Percentiles rank a stretch among this genome's conserved stretches.
phyloP scores from a whole-genome alignment of 1,140 invertebrate species.

The Polypedilum vanderplanki region DNA sequence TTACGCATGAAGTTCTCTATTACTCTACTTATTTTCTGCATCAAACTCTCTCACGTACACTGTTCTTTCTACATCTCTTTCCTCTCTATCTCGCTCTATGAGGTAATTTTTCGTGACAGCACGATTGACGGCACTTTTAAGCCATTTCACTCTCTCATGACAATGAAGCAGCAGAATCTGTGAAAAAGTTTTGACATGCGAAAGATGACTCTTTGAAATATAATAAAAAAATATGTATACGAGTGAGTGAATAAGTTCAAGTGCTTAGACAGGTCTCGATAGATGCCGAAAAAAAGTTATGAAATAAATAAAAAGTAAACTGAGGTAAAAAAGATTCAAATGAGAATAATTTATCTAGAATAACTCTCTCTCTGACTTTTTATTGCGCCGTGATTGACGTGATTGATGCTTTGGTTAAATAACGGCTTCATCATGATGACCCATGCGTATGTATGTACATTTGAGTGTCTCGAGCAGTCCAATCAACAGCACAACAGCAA shows the following conservation, averaged over 20 bases:
- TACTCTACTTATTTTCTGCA: too few species aligned
- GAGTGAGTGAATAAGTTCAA: not conserved
- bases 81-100: not conserved
- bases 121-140: not conserved
- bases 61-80: too few species aligned
- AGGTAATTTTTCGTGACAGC: constrained; percentile 11
- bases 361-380: not conserved
- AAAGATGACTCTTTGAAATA: constrained; percentile 12
- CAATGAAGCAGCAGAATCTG: constrained; percentile 17
- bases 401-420: constrained; percentile 18
- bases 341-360: constrained; percentile 7
- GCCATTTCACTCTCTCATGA: constrained; percentile 10
- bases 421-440: constrained; percentile 16
- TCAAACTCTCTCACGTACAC: too few species aligned
- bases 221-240: not conserved
- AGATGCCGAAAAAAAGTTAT: not conserved
- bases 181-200: constrained; percentile 17
- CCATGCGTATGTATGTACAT: not conserved
- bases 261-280: not conserved
- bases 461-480: not conserved
- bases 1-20: too few species aligned
- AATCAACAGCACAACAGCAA: not conserved
- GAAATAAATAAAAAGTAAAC: too few species aligned
- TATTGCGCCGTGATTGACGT: constrained; percentile 7
- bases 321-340: not conserved